A percentile compares a stretch with the other conserved stretches of the same genome.
Conservation (phyloP, 2,888 invertebrate species). For the Acleris holmiana region DNA sequence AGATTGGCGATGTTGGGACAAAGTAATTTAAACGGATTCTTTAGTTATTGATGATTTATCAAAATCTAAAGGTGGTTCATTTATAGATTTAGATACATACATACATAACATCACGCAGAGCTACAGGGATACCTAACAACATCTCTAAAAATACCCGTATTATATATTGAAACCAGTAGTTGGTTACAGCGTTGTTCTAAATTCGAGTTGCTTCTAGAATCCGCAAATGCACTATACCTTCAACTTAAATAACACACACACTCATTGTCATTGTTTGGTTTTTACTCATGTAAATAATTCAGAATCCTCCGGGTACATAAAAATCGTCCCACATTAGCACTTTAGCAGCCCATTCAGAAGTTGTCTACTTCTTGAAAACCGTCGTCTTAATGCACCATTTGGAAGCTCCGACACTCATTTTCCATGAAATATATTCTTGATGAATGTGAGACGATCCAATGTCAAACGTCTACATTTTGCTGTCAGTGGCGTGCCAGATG, state of each 20-base stretch:
- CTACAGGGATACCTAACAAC: too few relatives aligned
- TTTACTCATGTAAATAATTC: background rate
- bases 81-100: too few relatives aligned
- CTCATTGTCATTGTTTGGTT: too few relatives aligned
- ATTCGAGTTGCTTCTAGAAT: background rate
- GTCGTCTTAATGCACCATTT: slow-evolving; percentile 20
- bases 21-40: too few relatives aligned
- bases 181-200: too few relatives aligned
- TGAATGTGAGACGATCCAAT: slow-evolving; percentile 42
- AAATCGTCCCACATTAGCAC: slow-evolving; percentile 6
- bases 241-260: too few relatives aligned
- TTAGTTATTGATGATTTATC: too few relatives aligned
- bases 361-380: slow-evolving; percentile 1
- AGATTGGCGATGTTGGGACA: slow-evolving; percentile 8
- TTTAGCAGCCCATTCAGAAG: slow-evolving; percentile 10
- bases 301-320: background rate
- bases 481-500: slow-evolving; percentile 55
- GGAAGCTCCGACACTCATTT: slow-evolving; percentile 23
- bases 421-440: slow-evolving; percentile 44
- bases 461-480: slow-evolving; percentile 52
- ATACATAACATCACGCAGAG: too few relatives aligned
- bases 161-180: too few relatives aligned
- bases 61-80: too few relatives aligned
- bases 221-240: background rate
- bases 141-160: too few relatives aligned